Percentiles rank a stretch among this genome's conserved stretches.
phyloP scores from a whole-genome alignment of 2,113 vertebrate species.

The Atlantisia rogersi region DNA sequence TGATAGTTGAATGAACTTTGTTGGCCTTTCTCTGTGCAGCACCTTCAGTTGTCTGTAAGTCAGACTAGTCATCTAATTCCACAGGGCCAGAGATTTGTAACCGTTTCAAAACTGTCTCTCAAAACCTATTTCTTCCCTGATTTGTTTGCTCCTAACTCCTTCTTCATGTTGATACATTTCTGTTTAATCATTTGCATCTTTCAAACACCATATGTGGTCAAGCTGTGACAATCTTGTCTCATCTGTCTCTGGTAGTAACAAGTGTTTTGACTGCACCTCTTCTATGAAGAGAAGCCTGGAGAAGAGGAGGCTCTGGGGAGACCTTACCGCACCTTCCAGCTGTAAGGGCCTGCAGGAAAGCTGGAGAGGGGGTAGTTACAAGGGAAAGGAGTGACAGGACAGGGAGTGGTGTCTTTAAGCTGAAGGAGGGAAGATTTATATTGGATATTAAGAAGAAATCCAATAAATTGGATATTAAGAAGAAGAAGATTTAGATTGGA shows the following conservation, averaged over 20 bases:
- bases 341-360: too few species aligned
- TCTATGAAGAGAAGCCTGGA: too few species aligned
- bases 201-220: slow-evolving; percentile 2
- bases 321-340: too few species aligned
- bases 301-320: too few species aligned
- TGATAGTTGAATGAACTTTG: neutral
- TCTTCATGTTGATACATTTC: neutral
- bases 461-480: too few species aligned
- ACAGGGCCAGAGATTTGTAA: neutral
- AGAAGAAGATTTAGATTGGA: too few species aligned
- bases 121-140: neutral
- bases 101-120: neutral
- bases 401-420: too few species aligned
- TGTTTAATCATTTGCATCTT: neutral
- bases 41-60: neutral
- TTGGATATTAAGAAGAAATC: too few species aligned
- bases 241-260: neutral
- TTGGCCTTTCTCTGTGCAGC: neutral
- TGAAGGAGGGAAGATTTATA: too few species aligned
- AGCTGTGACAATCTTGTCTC: slow-evolving; percentile 18
- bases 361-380: too few species aligned
- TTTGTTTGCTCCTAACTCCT: neutral
- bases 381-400: too few species aligned
- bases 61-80: neutral
- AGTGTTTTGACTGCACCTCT: neutral